These are phyloP conservation scores for Catostomus latipinnis DNA, from an alignment of 2,797 vertebrate species.

Conservation along the genomic window DNA sequence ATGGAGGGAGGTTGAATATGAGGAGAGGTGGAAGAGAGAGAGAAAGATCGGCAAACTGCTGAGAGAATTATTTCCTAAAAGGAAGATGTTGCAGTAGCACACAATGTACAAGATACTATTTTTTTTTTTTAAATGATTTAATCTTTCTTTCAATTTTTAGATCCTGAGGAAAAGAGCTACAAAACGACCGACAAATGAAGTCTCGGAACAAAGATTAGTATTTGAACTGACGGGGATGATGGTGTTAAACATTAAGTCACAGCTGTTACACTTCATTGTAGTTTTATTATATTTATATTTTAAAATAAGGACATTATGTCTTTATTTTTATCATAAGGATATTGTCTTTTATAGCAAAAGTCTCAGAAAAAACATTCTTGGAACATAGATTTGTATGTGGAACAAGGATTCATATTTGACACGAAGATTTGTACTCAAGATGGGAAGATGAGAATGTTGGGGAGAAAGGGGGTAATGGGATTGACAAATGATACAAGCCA, in stretches of 20 bases:
- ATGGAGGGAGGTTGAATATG: constrained; percentile 24
- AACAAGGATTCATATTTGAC: constrained; percentile 9
- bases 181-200: constrained; percentile 14
- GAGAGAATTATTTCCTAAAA: constrained; percentile 45
- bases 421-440: neutral
- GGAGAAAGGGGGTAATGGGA: neutral
- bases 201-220: constrained; percentile 21
- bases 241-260: too few relatives aligned
- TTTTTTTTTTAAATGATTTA: neutral
- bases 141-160: constrained; percentile 31
- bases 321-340: too few relatives aligned
- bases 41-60: constrained; percentile 56
- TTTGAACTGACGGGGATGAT: too few relatives aligned
- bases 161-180: constrained; percentile 15
- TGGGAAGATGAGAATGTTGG: too few relatives aligned
- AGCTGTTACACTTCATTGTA: too few relatives aligned
- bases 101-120: constrained; percentile 1
- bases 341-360: too few relatives aligned
- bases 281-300: too few relatives aligned
- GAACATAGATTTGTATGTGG: neutral
- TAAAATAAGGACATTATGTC: too few relatives aligned
- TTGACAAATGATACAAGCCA: too few relatives aligned
- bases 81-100: neutral
- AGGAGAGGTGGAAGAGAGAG: constrained; percentile 16
- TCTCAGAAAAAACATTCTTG: too few relatives aligned